phyloP scores from a whole-genome alignment of 2,888 invertebrate species.

The Reticulitermes lucifugus region DNA sequence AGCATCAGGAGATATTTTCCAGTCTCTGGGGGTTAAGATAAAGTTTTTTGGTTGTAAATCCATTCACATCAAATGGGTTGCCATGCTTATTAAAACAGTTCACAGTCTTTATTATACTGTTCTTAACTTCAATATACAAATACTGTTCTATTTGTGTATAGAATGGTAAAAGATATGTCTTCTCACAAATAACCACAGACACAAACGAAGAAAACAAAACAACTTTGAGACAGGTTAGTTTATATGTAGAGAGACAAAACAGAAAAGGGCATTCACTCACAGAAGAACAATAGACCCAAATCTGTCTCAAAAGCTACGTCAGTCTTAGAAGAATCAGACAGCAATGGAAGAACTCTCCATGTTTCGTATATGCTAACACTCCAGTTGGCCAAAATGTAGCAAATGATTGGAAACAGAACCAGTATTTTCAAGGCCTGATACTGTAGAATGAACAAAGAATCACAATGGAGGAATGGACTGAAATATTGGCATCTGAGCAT shows the following conservation, averaged over 20 bases:
- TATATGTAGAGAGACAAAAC: neutral
- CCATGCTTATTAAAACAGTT: slow-evolving; percentile 55
- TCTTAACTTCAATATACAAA: slow-evolving; percentile 49
- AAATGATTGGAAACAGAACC: too few species aligned
- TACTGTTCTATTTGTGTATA: slow-evolving; percentile 44
- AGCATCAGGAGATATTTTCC: neutral
- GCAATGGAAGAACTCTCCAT: too few species aligned
- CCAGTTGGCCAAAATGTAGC: too few species aligned
- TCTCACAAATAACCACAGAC: slow-evolving; percentile 45
- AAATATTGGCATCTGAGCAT: too few species aligned
- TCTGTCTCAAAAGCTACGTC: neutral
- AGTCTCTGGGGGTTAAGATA: neutral
- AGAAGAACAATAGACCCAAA: neutral
- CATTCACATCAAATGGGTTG: neutral
- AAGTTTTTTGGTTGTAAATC: neutral
- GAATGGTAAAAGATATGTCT: slow-evolving; percentile 51
- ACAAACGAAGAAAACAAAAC: slow-evolving; percentile 14
- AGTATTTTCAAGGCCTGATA: too few species aligned
- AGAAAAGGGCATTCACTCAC: slow-evolving; percentile 4
- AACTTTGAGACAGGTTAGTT: slow-evolving; percentile 1
- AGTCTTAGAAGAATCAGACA: slow-evolving; percentile 18
- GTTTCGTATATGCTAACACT: too few species aligned
- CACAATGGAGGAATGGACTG: too few species aligned
- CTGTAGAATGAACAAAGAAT: too few species aligned
- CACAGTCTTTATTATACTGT: slow-evolving; percentile 56